Percentiles rank a stretch among this genome's conserved stretches.
phyloP scores from a whole-genome alignment of 2,888 invertebrate species.

The Entomobrya proxima region DNA sequence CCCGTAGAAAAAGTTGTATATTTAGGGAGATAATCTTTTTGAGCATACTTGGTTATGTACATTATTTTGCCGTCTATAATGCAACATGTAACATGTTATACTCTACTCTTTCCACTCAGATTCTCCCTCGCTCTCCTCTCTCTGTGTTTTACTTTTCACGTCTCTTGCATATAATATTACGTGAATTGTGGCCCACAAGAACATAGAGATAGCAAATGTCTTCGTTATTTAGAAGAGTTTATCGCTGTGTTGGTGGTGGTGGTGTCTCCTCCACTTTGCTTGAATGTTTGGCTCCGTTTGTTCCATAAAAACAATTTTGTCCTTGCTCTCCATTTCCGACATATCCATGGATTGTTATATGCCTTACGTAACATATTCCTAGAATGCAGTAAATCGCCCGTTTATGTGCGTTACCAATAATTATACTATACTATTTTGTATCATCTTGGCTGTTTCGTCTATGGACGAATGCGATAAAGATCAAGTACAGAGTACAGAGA shows the following conservation, averaged over 20 bases:
- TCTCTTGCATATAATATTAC: neutral
- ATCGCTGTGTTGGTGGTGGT: slow-evolving; percentile 20
- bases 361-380: slow-evolving; percentile 29
- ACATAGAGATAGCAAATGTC: neutral
- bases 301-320: slow-evolving; percentile 67
- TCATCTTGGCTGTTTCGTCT: neutral
- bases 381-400: slow-evolving; percentile 8
- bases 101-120: slow-evolving; percentile 45
- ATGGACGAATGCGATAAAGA: neutral
- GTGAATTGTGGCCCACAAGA: neutral
- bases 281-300: slow-evolving; percentile 34
- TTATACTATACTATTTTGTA: too few species aligned
- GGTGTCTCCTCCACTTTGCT: slow-evolving; percentile 41
- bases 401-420: neutral
- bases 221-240: slow-evolving; percentile 6
- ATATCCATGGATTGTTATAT: slow-evolving; percentile 56
- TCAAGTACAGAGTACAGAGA: neutral
- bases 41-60: neutral
- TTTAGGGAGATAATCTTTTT: neutral
- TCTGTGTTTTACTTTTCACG: neutral
- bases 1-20: neutral
- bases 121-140: slow-evolving; percentile 3
- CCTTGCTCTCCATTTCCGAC: slow-evolving; percentile 70
- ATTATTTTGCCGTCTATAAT: slow-evolving; percentile 38
- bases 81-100: too few species aligned